Conservation (phyloP, 2,797 vertebrate species). For the Danio aesculapii region DNA sequence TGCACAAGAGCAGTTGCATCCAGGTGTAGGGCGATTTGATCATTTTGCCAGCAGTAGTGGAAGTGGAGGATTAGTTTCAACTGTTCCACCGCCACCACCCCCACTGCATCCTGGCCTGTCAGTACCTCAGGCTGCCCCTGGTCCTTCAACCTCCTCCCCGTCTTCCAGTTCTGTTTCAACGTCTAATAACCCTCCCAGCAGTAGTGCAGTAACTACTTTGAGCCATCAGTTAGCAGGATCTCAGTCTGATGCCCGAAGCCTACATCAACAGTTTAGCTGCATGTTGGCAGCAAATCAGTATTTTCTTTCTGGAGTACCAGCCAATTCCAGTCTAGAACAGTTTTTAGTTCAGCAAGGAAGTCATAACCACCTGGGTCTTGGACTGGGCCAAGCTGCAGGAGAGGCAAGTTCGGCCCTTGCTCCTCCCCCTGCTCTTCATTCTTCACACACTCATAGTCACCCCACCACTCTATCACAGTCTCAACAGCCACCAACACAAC, state of each 20-base stretch:
- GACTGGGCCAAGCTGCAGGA: slow-evolving; percentile 79
- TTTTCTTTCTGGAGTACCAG: slow-evolving; percentile 85
- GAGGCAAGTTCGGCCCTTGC: slow-evolving; percentile 79
- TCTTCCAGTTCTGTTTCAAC: slow-evolving; percentile 82
- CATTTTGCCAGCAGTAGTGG: slow-evolving; percentile 83
- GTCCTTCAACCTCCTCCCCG: slow-evolving; percentile 82
- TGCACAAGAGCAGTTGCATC: slow-evolving; percentile 84
- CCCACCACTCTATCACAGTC: slow-evolving; percentile 77
- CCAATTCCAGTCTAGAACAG: slow-evolving; percentile 85
- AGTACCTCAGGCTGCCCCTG: slow-evolving; percentile 83
- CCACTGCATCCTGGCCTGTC: slow-evolving; percentile 84
- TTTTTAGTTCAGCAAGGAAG: slow-evolving; percentile 86
- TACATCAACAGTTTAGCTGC: slow-evolving; percentile 88
- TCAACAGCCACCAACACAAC: slow-evolving; percentile 77
- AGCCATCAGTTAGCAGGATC: slow-evolving; percentile 84
- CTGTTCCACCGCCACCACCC: slow-evolving; percentile 84
- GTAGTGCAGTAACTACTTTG: slow-evolving; percentile 83
- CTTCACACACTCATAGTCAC: slow-evolving; percentile 81
- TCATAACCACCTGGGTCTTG: slow-evolving; percentile 84
- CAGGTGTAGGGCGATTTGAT: slow-evolving; percentile 84
- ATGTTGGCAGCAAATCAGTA: slow-evolving; percentile 88
- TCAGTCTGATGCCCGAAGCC: slow-evolving; percentile 85
- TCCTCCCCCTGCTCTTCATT: slow-evolving; percentile 83
- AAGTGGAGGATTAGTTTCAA: slow-evolving; percentile 83
- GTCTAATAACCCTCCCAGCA: slow-evolving; percentile 84